Evolutionary conservation across 2,113 vertebrate species (phyloP), one percentile per base, ranked within the genome.

Genomic region (Capreolus pygargus): DNA sequence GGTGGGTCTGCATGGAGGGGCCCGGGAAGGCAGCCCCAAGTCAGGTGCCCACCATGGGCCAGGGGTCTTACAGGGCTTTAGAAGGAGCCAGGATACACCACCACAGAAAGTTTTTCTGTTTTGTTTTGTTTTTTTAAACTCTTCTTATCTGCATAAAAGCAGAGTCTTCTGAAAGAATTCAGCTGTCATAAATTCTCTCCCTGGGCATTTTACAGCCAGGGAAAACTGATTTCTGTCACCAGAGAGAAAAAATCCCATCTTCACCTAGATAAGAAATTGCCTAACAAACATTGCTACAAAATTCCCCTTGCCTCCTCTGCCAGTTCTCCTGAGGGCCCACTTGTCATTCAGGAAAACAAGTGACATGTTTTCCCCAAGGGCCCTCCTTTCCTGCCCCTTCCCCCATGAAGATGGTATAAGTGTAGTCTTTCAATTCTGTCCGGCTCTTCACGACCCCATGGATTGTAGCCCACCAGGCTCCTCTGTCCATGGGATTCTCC

Each of bases 1-100:
- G 11, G 1, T 13, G 36, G 27, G 70, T 61, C 1, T 27, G 52
- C 21, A 1, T 39, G 50, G n/a, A 5, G 23, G 52, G 57, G 33
- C 54, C 89, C 11, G 17, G 30, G n/a, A 36, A 7, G 47, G 47
- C 70, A 21, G 15, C 10, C n/a, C 15, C 2, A 1, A 5, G 21
- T 10, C 7, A 54, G 81, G n/a, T 9, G 1, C 47, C 60, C 28
- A 3, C 45, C 16, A 0, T 1, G 15, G 9, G 17, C 55, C 11
- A 12, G 45, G 58, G n/a, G 30, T 16, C 54, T 83, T 4, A 2
- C 45, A 33, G 86, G 9, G 58, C 5, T 57, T 45, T 43, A 39
- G 57, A 36, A 58, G 33, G 58, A 39, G 9, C 43, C 86, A 70
- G 81, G 45, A 43, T 5, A 27, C 8, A 14, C 28, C 5, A 45